Conservation (phyloP, 2,113 vertebrate species). For the Xenopus laevis region DNA sequence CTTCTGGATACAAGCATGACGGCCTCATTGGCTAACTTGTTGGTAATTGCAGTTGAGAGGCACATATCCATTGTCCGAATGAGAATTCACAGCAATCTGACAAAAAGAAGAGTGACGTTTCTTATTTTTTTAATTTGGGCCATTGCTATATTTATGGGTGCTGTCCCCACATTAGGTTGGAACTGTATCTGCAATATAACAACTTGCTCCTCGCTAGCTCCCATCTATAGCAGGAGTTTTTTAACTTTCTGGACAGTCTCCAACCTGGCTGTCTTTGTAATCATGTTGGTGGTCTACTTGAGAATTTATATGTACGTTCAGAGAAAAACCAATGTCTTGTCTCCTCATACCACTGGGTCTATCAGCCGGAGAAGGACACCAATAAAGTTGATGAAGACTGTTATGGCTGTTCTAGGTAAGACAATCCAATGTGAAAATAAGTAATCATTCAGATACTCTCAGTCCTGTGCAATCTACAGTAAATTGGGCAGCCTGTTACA, state of each 20-base stretch:
- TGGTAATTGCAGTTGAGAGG: constrained; percentile 91
- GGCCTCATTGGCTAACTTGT: constrained; percentile 84
- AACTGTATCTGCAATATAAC: constrained; percentile 89
- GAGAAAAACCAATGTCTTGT: constrained; percentile 81
- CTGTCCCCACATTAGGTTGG: constrained; percentile 91
- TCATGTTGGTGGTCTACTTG: constrained; percentile 89
- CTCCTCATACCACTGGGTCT: constrained; percentile 78
- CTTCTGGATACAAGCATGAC: constrained; percentile 89
- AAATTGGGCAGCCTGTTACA: no score
- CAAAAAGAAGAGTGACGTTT: constrained; percentile 86
- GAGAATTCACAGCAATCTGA: constrained; percentile 91
- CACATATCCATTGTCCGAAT: constrained; percentile 89
- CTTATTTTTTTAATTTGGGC: constrained; percentile 87
- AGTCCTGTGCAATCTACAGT: no score
- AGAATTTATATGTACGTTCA: constrained; percentile 91
- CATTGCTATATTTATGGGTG: constrained; percentile 89
- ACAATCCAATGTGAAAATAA: constrained; percentile 3
- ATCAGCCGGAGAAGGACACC: constrained; percentile 85
- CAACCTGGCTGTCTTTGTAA: constrained; percentile 84
- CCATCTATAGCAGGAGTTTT: constrained; percentile 93
- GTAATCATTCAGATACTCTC: neutral
- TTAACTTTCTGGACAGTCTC: constrained; percentile 89
- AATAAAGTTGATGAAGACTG: constrained; percentile 96
- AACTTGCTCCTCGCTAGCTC: constrained; percentile 83
- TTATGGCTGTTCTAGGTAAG: constrained; percentile 95